Conservation (phyloP, 2,888 invertebrate genomes). For the Creontiades dilutus region DNA sequence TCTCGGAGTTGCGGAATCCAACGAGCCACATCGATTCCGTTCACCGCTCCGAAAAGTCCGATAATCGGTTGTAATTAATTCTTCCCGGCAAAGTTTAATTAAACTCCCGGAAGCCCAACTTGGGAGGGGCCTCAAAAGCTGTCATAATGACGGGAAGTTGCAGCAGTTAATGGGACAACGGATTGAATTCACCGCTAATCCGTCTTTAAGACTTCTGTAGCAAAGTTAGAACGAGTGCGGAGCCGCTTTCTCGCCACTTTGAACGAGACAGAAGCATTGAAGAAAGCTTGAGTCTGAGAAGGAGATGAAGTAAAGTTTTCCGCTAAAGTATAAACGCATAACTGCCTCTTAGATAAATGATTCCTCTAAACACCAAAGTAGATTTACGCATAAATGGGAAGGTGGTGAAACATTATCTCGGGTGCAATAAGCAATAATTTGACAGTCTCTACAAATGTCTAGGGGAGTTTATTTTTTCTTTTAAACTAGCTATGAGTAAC, state of each 20-base stretch:
- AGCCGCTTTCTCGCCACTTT: neutral
- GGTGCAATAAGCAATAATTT: no score
- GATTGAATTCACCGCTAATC: slow-evolving; percentile 17
- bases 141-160: slow-evolving; percentile 31
- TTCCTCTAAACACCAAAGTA: no score
- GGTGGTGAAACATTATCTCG: no score
- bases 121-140: neutral
- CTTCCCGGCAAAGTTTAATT: slow-evolving; percentile 19
- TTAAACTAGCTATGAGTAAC: no score
- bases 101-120: neutral
- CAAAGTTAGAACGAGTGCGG: neutral
- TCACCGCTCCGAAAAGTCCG: neutral
- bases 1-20: neutral
- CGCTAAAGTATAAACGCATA: no score
- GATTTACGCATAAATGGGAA: no score
- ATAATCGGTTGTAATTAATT: slow-evolving; percentile 39
- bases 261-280: neutral
- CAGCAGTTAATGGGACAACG: slow-evolving; percentile 22
- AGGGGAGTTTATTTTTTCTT: no score
- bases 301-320: neutral
- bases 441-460: no score
- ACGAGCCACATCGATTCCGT: neutral
- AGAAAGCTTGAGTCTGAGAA: neutral
- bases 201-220: slow-evolving; percentile 6
- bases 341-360: no score